Conservation (phyloP, 1,140 invertebrate species). For the Lordiphosa clarofinis region DNA sequence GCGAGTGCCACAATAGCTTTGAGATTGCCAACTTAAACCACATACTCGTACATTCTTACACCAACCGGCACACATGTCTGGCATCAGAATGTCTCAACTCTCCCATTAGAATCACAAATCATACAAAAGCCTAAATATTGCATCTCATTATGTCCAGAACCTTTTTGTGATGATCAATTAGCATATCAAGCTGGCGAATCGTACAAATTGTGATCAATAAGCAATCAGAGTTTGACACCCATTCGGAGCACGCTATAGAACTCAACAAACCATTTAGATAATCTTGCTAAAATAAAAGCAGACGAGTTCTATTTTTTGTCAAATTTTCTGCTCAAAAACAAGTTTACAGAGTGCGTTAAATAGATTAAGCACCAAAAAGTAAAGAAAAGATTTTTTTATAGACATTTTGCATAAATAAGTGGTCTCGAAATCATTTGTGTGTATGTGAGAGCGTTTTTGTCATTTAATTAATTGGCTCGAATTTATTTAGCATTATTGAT, state of each 20-base stretch:
- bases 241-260: background rate
- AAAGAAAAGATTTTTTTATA: slow-evolving; percentile 58
- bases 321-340: slow-evolving; percentile 13
- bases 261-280: slow-evolving; percentile 21
- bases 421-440: slow-evolving; percentile 10
- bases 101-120: background rate
- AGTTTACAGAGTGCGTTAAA: slow-evolving; percentile 57
- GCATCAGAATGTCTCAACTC: background rate
- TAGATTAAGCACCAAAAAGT: slow-evolving; percentile 33
- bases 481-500: slow-evolving; percentile 51
- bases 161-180: no score
- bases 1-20: slow-evolving; percentile 47
- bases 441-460: slow-evolving; percentile 29
- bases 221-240: slow-evolving; percentile 20
- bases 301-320: slow-evolving; percentile 16
- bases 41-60: slow-evolving; percentile 3
- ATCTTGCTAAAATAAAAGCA: slow-evolving; percentile 23
- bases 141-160: no score
- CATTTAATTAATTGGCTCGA: slow-evolving; percentile 59
- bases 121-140: background rate
- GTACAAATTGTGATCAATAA: slow-evolving; percentile 42
- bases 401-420: slow-evolving; percentile 57
- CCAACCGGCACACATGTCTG: background rate
- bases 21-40: slow-evolving; percentile 19
- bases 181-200: slow-evolving; percentile 13